Percentiles rank a stretch among this genome's conserved stretches.
Conservation (phyloP, 92 coral and sea anemone species). For the Plumapathes pennacea region DNA sequence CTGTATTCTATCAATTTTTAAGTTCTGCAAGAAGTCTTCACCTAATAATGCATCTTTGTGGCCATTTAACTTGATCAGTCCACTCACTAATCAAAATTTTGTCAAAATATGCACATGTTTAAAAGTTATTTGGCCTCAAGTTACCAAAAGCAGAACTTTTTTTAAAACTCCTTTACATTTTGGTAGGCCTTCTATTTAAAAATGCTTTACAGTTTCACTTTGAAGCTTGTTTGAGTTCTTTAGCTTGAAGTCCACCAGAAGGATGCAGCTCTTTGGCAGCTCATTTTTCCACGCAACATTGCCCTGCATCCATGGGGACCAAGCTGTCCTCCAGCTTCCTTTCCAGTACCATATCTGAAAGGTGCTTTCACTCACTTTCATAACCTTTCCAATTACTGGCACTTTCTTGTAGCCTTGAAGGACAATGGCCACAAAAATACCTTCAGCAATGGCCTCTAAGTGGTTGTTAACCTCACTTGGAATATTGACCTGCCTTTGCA, state of each 20-base stretch:
- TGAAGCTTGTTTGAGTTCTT: background rate
- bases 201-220: background rate
- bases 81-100: too few species aligned
- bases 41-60: too few species aligned
- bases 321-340: slow-evolving; percentile 15
- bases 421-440: slow-evolving; percentile 1
- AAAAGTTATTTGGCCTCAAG: too few species aligned
- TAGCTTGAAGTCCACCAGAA: slow-evolving; percentile 11
- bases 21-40: too few species aligned
- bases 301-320: slow-evolving; percentile 4
- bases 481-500: too few species aligned
- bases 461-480: slow-evolving; percentile 5
- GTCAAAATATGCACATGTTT: too few species aligned
- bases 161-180: background rate
- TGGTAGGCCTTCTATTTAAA: slow-evolving; percentile 5
- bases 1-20: too few species aligned
- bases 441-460: background rate
- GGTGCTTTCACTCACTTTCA: background rate
- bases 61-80: too few species aligned
- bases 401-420: slow-evolving; percentile 10
- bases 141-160: too few species aligned
- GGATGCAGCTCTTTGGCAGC: slow-evolving; percentile 8
- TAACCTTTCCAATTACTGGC: slow-evolving; percentile 16
- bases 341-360: slow-evolving; percentile 4
- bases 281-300: slow-evolving; percentile 1